Evolutionary conservation across 2,888 invertebrate species (phyloP).

Genomic region (Aspidapion aeneum): DNA sequence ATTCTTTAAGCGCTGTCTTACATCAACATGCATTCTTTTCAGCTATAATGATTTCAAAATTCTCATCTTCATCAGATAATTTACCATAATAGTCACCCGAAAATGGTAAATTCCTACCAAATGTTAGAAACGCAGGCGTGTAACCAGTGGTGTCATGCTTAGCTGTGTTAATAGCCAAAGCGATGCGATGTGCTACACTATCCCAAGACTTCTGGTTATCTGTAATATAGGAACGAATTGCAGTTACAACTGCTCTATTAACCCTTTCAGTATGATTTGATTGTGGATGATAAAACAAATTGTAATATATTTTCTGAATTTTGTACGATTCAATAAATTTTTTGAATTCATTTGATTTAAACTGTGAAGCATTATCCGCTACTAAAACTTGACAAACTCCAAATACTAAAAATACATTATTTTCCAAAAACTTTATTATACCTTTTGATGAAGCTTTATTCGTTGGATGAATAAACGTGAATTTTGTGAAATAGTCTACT

Average conservation of each 20-base stretch:
- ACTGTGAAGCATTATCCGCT: constrained; percentile 20
- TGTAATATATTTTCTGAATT: constrained; percentile 28
- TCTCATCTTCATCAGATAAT: constrained; percentile 19
- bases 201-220: constrained; percentile 22
- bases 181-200: constrained; percentile 14
- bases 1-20: constrained; percentile 16
- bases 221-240: constrained; percentile 26
- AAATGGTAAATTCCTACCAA: constrained; percentile 21
- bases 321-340: constrained; percentile 19
- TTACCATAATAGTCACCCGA: constrained; percentile 23
- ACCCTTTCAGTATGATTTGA: constrained; percentile 37
- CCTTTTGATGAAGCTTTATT: constrained; percentile 7
- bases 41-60: constrained; percentile 8
- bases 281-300: constrained; percentile 36
- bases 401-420: constrained; percentile 16
- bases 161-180: constrained; percentile 23
- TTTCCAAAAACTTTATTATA: constrained; percentile 15
- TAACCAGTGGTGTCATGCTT: constrained; percentile 14
- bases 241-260: constrained; percentile 34
- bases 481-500: constrained; percentile 21
- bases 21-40: constrained; percentile 16
- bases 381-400: constrained; percentile 16
- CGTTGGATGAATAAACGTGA: constrained; percentile 12
- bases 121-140: constrained; percentile 23
- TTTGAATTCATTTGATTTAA: constrained; percentile 17